A percentile compares a stretch with the other conserved stretches of the same genome.
Evolutionary conservation across 2,888 invertebrate species (phyloP).

Genomic region (Ptychoptera contaminata): DNA sequence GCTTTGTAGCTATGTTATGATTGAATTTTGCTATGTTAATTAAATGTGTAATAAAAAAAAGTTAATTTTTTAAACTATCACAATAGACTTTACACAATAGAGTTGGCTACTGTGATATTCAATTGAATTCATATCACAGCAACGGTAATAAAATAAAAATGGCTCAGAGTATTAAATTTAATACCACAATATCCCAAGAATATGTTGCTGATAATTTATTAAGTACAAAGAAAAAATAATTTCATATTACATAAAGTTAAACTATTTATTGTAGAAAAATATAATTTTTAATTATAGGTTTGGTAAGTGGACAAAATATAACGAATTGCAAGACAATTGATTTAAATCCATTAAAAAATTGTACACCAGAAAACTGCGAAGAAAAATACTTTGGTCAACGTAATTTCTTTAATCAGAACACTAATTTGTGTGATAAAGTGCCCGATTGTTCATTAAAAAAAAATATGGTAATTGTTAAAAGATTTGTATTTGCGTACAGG

Average conservation of each 20-base stretch:
- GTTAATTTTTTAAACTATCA: too few species aligned
- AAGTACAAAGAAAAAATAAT: background rate
- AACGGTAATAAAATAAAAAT: conserved; percentile 13
- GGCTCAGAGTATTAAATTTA: conserved; percentile 9
- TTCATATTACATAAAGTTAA: background rate
- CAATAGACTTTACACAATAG: conserved; percentile 14
- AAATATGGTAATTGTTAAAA: conserved; percentile 3
- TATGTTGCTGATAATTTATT: background rate
- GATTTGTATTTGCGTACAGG: too few species aligned
- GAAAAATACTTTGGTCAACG: conserved; percentile 37
- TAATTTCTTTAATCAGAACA: conserved; percentile 32
- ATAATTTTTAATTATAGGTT: conserved; percentile 3
- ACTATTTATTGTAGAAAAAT: background rate
- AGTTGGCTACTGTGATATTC: conserved; percentile 21
- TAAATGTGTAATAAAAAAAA: too few species aligned
- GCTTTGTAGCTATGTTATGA: too few species aligned
- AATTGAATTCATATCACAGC: conserved; percentile 15
- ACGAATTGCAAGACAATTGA: conserved; percentile 25
- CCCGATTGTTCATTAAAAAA: conserved; percentile 9
- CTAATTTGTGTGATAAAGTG: conserved; percentile 18
- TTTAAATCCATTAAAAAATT: conserved; percentile 32
- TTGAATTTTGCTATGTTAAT: too few species aligned
- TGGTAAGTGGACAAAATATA: conserved; percentile 3
- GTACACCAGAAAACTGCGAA: conserved; percentile 35
- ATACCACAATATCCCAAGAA: conserved; percentile 6